Percentiles rank a stretch among this genome's conserved stretches.
These are phyloP conservation scores for Tympanuchus pallidicinctus DNA, from an alignment of 2,113 vertebrate genomes.

Conservation along the genomic window DNA sequence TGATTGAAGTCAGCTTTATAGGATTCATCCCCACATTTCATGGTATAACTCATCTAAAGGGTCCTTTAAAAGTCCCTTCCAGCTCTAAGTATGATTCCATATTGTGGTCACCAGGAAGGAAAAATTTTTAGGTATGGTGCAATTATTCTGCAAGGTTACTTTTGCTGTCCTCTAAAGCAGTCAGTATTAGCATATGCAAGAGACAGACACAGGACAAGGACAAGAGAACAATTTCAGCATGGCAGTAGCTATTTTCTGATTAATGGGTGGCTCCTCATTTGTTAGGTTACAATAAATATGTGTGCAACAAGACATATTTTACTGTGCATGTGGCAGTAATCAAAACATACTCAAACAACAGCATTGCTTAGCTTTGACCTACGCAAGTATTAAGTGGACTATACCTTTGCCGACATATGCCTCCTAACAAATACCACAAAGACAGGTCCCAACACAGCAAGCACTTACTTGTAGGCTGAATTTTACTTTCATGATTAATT, in stretches of 20 bases:
- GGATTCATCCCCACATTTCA: background rate
- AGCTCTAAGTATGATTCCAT: background rate
- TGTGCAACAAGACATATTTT: background rate
- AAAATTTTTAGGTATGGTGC: background rate
- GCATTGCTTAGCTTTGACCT: background rate
- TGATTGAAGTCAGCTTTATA: background rate
- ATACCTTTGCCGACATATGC: background rate
- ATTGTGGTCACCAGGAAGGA: background rate
- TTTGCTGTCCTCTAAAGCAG: background rate
- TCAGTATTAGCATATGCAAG: rapidly evolving
- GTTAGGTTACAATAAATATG: rapidly evolving
- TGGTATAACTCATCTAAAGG: background rate
- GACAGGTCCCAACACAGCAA: rapidly evolving
- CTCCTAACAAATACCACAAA: background rate
- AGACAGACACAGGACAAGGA: background rate
- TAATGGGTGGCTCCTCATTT: background rate
- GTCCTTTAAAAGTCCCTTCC: no score
- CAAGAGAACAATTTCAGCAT: background rate
- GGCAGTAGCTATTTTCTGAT: background rate
- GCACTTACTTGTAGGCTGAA: background rate
- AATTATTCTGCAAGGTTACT: background rate
- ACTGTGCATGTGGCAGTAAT: rapidly evolving
- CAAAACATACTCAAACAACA: background rate
- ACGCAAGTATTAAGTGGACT: background rate
- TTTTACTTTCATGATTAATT: background rate